These are phyloP conservation scores for Harpagifer antarcticus DNA, from an alignment of 2,797 vertebrate species.

Conservation along the genomic window DNA sequence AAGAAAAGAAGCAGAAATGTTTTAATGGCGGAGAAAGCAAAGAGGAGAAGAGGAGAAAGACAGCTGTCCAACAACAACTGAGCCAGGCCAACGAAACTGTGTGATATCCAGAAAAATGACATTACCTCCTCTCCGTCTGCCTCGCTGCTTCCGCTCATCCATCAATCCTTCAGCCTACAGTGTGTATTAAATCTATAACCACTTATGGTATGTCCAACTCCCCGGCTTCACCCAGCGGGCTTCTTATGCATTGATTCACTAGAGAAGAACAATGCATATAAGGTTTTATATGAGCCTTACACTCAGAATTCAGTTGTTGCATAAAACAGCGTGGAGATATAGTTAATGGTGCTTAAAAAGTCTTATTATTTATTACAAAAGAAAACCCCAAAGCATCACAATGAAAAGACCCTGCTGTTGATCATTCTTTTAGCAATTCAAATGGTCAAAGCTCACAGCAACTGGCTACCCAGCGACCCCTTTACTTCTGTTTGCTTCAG, in stretches of 20 bases:
- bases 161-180: constrained; percentile 53
- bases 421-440: constrained; percentile 24
- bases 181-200: constrained; percentile 33
- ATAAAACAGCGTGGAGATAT: constrained; percentile 19
- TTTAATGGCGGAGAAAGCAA: constrained; percentile 55
- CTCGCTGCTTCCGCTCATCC: constrained; percentile 60
- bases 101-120: constrained; percentile 63
- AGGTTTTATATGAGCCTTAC: constrained; percentile 26
- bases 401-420: constrained; percentile 28
- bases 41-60: constrained; percentile 65
- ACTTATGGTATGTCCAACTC: constrained; percentile 11
- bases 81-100: constrained; percentile 57
- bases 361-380: constrained; percentile 25
- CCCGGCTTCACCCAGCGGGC: not conserved
- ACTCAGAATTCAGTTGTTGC: constrained; percentile 28
- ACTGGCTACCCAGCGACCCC: constrained; percentile 26
- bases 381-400: constrained; percentile 25
- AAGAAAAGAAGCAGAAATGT: constrained; percentile 65
- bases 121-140: constrained; percentile 53
- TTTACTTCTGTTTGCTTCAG: constrained; percentile 30
- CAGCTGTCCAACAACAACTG: constrained; percentile 76
- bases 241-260: constrained; percentile 31
- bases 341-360: constrained; percentile 13
- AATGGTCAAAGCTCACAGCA: constrained; percentile 28
- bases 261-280: constrained; percentile 4